Base-by-base conservation (phyloP, 2,797 vertebrate genomes). In the Xyrichtys novacula region DNA sequence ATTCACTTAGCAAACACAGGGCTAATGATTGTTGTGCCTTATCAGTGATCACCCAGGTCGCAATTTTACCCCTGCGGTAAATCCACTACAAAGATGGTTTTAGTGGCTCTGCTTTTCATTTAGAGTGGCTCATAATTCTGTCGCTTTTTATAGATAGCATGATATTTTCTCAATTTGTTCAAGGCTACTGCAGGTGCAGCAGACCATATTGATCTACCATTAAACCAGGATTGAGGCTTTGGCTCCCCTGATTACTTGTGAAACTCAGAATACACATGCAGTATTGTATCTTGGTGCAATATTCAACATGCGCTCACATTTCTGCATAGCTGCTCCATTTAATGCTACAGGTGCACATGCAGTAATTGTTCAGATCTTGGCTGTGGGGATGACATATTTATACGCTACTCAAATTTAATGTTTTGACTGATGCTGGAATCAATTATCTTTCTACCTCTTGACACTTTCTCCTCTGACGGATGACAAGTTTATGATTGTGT, bases 61-160 rank as follows among this genome's bases (percentile, higher is more conserved):
- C 60, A 47, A 39, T 78, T 83, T 61, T 34, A 26, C 17, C 28
- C 48, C 72, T 19, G 47, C 64, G 63, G 46, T 82, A 78, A 76
- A 86, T 86, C 63, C 57, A 34, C 36, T 22, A 14, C 60, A 56
- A 80, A 78, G 65, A 75, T 69, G 58, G 43, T 69, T 83, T 76
- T 32, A 60, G 50, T 19, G 19, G 65, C 70, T 87, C 71, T 66
- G 48, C 70, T 83, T 82, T 86, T 87, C 69, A 86, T 85, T 84
- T 67, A 49, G 25, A 84, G 56, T 44, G 48, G 31, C 62, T 83
- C 78, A 73, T 83, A 78, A 74, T 54, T 80, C 72, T 82, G 75
- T 78, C 81, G 74, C 63, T 56, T 67, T 79, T 86, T 77, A 82
- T 80, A 78, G 84, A 77, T 77, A 20, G 29, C 44, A 60, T 87